Conservation (phyloP, 1,140 invertebrate species). For the Drosophila hydei region DNA sequence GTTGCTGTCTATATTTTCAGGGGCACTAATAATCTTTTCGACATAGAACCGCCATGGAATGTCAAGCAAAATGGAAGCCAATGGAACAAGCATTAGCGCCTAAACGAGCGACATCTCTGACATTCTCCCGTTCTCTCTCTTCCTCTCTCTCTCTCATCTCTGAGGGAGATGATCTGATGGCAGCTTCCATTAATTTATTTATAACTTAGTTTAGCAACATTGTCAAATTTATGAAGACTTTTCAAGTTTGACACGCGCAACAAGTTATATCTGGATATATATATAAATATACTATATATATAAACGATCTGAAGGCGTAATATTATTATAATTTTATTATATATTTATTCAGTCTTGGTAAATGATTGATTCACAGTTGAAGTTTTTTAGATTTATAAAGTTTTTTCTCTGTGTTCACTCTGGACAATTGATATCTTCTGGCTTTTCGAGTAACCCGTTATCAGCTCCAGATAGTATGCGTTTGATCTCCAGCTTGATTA, state of each 20-base stretch:
- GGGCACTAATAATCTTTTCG: conserved; percentile 15
- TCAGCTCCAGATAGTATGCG: too few species aligned
- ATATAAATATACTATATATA: neutral
- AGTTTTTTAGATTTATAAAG: too few species aligned
- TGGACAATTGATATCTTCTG: too few species aligned
- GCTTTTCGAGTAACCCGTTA: too few species aligned
- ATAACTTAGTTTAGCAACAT: conserved; percentile 40
- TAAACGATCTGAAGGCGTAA: neutral
- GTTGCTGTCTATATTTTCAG: conserved; percentile 27
- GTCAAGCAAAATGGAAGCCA: conserved; percentile 63
- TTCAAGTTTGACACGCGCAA: conserved; percentile 19
- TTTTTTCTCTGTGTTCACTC: too few species aligned
- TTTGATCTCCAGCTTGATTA: too few species aligned
- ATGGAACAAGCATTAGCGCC: conserved; percentile 50
- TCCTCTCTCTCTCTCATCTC: neutral
- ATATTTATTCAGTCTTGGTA: too few species aligned
- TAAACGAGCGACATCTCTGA: conserved; percentile 47
- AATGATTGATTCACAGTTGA: too few species aligned
- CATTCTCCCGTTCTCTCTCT: neutral
- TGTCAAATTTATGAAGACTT: conserved; percentile 46
- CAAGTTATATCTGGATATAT: conserved; percentile 11
- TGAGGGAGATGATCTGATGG: neutral
- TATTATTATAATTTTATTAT: neutral
- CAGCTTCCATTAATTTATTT: conserved; percentile 64
- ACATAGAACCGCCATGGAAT: conserved; percentile 58